Evolutionary conservation across 2,113 vertebrate species (phyloP), one percentile per base, ranked within the genome.

Genomic region (Amblyopsis rosae): DNA sequence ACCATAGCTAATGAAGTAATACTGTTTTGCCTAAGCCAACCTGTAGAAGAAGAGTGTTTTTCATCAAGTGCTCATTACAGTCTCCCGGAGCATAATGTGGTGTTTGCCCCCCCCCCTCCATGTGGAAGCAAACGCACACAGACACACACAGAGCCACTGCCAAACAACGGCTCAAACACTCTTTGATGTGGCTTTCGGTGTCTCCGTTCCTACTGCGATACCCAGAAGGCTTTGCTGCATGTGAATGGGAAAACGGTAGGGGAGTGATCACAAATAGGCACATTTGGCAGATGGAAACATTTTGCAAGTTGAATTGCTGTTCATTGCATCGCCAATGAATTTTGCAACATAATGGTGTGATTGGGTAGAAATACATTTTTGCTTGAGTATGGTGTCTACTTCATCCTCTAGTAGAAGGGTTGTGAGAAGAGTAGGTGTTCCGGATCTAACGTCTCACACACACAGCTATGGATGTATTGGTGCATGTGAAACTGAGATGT

Each of bases 61-160:
- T 81, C 77, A 77, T 64, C 76, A 69, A 79, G 69, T 62, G 65
- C 63, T 77, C 46, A 82, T 90, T 82, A 85, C 53, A 56, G 69
- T 57, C 70, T 80, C 77, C 77, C 59, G 82, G 10, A 26, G 77
- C 49, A 79, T 88, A 87, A 89, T 87, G 62, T 76, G 72, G 82
- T 81, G 58, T 74, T 67, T 80, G 54, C 62, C 57, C 73, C 17
- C 26, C 26, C 26, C 26, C 26, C 70, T 51, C 48, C 26, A 57
- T 62, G 35, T 82, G 68, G 56, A 82, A 76, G 26, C 2, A 76
- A 51, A 51, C 41, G 62, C 69, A 45, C 64, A 62, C 75, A 62
- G 46, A 32, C 70, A 77, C 49, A 50, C 77, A 72, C 62, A 61
- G 60, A 15, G 62, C 53, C 57, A 63, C 65, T 59, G 59, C 65